Percentiles rank a stretch among this genome's conserved stretches.
phyloP scores from a whole-genome alignment of 2,888 invertebrate species.

The Elmis aenea region DNA sequence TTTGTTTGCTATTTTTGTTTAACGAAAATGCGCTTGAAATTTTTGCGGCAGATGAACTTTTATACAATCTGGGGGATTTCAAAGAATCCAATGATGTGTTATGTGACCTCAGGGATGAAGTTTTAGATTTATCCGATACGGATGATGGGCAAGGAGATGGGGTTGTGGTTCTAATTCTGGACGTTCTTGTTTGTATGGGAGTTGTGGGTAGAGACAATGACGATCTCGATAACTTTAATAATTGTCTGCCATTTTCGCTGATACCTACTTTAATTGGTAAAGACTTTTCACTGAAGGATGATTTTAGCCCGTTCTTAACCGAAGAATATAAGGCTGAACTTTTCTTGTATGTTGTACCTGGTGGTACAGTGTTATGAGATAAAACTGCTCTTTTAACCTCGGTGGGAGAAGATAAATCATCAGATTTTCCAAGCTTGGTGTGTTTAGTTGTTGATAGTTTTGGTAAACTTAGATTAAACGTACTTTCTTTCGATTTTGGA shows the following conservation, averaged over 20 bases:
- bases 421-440: constrained; percentile 43
- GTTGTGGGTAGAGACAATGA: constrained; percentile 19
- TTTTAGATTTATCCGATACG: constrained; percentile 26
- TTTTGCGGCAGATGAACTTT: constrained; percentile 4
- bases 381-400: constrained; percentile 52
- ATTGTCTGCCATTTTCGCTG: constrained; percentile 36
- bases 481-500: too few species aligned
- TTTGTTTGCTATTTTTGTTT: constrained; percentile 7
- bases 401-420: constrained; percentile 55
- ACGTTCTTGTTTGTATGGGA: constrained; percentile 21
- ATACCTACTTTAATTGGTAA: constrained; percentile 47
- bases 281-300: constrained; percentile 42
- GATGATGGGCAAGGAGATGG: constrained; percentile 29
- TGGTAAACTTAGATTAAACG: constrained; percentile 40
- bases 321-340: constrained; percentile 44
- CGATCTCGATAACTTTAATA: constrained; percentile 21
- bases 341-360: constrained; percentile 44
- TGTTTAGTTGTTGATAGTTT: constrained; percentile 25
- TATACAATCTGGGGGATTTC: constrained; percentile 25
- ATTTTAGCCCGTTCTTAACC: constrained; percentile 30
- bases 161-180: constrained; percentile 24
- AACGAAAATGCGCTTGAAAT: constrained; percentile 2
- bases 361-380: constrained; percentile 31
- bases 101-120: constrained; percentile 14
- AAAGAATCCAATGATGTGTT: constrained; percentile 37